Conservation (phyloP, 2,888 invertebrate species). For the Eristalis intricaria region DNA sequence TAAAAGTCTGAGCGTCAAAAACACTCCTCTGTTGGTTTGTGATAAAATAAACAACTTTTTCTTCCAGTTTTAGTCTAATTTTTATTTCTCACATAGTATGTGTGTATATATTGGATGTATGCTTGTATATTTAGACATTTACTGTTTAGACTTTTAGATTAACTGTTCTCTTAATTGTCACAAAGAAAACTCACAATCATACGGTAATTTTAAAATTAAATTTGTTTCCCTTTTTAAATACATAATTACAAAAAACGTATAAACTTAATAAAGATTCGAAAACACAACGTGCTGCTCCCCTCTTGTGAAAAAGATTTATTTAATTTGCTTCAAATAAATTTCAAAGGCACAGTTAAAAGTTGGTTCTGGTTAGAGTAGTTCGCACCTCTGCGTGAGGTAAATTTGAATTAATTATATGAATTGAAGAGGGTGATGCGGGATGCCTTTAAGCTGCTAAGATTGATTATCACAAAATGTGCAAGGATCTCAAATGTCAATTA, state of each 20-base stretch:
- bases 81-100: not conserved
- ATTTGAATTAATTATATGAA: not conserved
- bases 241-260: conserved; percentile 41
- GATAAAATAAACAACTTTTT: not conserved
- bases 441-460: not conserved
- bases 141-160: conserved; percentile 18
- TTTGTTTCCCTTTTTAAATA: conserved; percentile 24
- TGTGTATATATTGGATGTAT: not conserved
- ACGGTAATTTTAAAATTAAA: conserved; percentile 48
- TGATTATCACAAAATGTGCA: conserved; percentile 44
- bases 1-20: not conserved
- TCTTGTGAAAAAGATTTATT: conserved; percentile 10
- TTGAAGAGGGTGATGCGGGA: conserved; percentile 1
- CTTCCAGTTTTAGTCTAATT: not conserved
- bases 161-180: not conserved
- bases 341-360: conserved; percentile 64
- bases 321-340: conserved; percentile 24
- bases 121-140: conserved; percentile 31
- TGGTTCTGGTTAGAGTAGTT: conserved; percentile 42
- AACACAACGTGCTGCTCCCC: not conserved
- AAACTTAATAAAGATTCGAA: not conserved
- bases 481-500: conserved; percentile 18
- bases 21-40: not conserved
- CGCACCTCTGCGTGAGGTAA: not conserved
- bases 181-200: conserved; percentile 43